Evolutionary conservation across 2,888 invertebrate species (phyloP).

Genomic region (Rhaphigaster nebulosa): DNA sequence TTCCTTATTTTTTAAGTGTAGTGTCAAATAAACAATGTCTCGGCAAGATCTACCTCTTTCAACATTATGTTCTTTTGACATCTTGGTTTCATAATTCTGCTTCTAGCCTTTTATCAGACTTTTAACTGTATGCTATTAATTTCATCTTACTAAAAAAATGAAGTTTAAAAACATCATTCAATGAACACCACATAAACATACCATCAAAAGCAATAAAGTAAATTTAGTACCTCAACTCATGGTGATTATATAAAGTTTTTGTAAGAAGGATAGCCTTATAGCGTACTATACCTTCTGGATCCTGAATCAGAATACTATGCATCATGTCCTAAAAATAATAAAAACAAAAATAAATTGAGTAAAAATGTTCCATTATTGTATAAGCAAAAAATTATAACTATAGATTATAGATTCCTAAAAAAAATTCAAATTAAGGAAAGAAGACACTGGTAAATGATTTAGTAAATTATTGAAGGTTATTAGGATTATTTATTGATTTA

Average conservation of each 20-base stretch:
- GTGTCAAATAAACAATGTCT: too few relatives aligned
- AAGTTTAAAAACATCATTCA: neutral
- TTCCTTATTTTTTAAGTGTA: too few relatives aligned
- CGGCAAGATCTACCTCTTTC: too few relatives aligned
- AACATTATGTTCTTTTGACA: too few relatives aligned
- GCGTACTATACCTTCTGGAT: constrained; percentile 83
- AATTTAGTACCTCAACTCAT: constrained; percentile 66
- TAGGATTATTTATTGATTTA: neutral
- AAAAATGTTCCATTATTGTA: neutral
- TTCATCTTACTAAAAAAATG: too few relatives aligned
- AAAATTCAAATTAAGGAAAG: neutral
- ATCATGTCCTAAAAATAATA: constrained; percentile 70
- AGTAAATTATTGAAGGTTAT: neutral
- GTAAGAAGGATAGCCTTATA: constrained; percentile 80
- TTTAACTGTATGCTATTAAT: too few relatives aligned
- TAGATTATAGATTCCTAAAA: neutral
- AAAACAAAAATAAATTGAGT: constrained; percentile 65
- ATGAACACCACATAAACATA: neutral
- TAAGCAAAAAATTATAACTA: too few relatives aligned
- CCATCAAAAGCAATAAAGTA: neutral
- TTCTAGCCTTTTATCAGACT: too few relatives aligned
- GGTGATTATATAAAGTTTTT: constrained; percentile 76
- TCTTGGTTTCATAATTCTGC: too few relatives aligned
- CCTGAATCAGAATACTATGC: constrained; percentile 74
- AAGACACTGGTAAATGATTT: neutral